These are phyloP conservation scores for Megaleporinus macrocephalus DNA, from an alignment of 2,113 vertebrate genomes.

Conservation along the genomic window DNA sequence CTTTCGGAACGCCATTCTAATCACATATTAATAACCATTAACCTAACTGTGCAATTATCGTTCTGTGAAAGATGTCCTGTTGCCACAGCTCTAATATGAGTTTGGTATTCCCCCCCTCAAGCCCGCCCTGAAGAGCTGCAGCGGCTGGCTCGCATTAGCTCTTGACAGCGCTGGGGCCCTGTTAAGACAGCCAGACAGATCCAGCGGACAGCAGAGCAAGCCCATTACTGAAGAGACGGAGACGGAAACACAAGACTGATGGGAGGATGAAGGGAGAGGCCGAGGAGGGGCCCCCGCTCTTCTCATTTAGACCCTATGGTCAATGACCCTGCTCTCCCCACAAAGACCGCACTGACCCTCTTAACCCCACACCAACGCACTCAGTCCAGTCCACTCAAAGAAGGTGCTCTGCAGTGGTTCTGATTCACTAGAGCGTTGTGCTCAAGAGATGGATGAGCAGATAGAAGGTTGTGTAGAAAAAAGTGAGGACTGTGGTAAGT, in stretches of 20 bases:
- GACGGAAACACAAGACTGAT: conserved; percentile 65
- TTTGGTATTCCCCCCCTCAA: not conserved
- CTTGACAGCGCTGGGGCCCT: conserved; percentile 62
- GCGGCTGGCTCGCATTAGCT: conserved; percentile 52
- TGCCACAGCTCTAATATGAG: not conserved
- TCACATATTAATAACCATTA: not conserved
- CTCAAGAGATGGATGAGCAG: conserved; percentile 37
- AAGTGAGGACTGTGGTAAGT: not conserved
- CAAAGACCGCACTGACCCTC: conserved; percentile 35
- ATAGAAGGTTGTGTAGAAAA: conserved; percentile 20
- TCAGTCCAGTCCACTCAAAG: conserved; percentile 18
- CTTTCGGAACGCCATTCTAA: not conserved
- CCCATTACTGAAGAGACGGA: conserved; percentile 61
- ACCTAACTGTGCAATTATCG: not conserved
- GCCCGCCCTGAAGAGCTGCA: not conserved
- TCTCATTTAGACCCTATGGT: conserved; percentile 58
- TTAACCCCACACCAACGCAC: conserved; percentile 26
- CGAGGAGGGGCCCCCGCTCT: conserved; percentile 58
- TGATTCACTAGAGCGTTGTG: conserved; percentile 45
- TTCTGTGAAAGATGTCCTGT: not conserved
- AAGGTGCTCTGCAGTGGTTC: conserved; percentile 30
- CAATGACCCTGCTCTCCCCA: conserved; percentile 29
- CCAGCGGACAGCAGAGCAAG: conserved; percentile 65
- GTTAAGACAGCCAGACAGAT: conserved; percentile 63
- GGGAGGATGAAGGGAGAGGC: conserved; percentile 53